Conservation (phyloP, 2,113 vertebrate species). For the Odobenus rosmarus region DNA sequence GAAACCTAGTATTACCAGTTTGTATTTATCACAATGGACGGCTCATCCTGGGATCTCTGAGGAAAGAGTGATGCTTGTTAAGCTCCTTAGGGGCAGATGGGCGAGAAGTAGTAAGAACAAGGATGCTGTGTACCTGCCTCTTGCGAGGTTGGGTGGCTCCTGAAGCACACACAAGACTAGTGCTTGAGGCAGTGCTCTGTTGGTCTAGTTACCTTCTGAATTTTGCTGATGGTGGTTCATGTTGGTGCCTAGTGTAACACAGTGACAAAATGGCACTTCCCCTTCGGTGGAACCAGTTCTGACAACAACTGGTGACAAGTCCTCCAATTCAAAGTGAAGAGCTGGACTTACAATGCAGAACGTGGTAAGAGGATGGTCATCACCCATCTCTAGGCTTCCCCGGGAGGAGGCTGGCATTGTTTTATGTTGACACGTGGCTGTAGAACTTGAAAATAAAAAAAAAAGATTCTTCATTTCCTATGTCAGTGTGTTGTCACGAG, state of each 20-base stretch:
- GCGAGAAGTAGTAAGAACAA: not conserved
- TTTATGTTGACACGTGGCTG: not conserved
- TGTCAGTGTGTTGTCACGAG: not conserved
- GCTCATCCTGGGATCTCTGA: not conserved
- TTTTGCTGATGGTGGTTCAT: not conserved
- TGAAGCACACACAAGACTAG: not conserved
- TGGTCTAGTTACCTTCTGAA: not conserved
- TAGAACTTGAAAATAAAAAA: not conserved
- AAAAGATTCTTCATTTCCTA: not conserved
- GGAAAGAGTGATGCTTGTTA: not conserved
- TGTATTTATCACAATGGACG: not conserved
- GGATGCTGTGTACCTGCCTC: not conserved
- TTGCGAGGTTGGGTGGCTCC: not conserved
- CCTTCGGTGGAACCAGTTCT: not conserved
- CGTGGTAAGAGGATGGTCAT: not conserved
- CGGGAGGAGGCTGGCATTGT: not conserved
- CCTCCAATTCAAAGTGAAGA: not conserved
- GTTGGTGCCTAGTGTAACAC: not conserved
- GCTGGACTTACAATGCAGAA: not conserved
- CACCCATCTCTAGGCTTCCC: not conserved
- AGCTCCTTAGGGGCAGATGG: not conserved
- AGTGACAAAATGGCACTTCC: not conserved
- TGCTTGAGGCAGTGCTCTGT: not conserved
- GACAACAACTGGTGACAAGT: not conserved
- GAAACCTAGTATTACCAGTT: not conserved